Evolutionary conservation across 2,888 invertebrate species (phyloP), one percentile per base, ranked within the genome.

Genomic region (Cerastoderma edule): DNA sequence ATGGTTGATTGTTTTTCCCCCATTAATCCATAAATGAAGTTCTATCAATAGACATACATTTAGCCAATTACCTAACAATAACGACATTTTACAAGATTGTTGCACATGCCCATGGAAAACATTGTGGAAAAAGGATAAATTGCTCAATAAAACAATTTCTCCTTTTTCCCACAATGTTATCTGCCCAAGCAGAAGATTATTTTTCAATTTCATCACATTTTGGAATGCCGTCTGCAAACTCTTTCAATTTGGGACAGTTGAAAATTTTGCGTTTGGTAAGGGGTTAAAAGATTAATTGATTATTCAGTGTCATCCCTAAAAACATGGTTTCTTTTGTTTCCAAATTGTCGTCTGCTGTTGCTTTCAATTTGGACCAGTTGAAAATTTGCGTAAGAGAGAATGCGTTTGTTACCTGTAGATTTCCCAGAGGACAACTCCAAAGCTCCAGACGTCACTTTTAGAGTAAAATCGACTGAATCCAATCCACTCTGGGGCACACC

Each of bases 381-480:
- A 27, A 27, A 27, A n/a, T 6, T 56, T n/a, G 4, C 16, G 13
- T 56, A n/a, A 8, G 16, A 13, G 10, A 5, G 30, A 56, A 27
- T 10, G 56, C 30, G 10, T 5, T 28, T n/a, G 57, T 46, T 68
- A 78, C 73, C 71, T 70, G 30, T 72, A 78, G 56, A 78, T 75
- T 60, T 81, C 81, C 81, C 81, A 81, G 8, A 81, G 28, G n/a
- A 75, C 73, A 16, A 81, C 68, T 22, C 81, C 81, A 69, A 63
- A 75, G 46, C 81, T 81, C 81, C 81, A 81, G 0, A 81, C 72
- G 39, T 81, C 81, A 60, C 68, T 72, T 56, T 81, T 78, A 0
- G 54, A 33, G 16, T 66, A 70, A 67, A 75, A 75, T 48, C 60
- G 50, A 6, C 54, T 69, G 22, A 44, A 33, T 27, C 54, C 73